Percentiles rank a stretch among this genome's conserved stretches.
These are phyloP conservation scores for Poecile montanus DNA, from an alignment of 2,797 vertebrate species.

Conservation along the genomic window DNA sequence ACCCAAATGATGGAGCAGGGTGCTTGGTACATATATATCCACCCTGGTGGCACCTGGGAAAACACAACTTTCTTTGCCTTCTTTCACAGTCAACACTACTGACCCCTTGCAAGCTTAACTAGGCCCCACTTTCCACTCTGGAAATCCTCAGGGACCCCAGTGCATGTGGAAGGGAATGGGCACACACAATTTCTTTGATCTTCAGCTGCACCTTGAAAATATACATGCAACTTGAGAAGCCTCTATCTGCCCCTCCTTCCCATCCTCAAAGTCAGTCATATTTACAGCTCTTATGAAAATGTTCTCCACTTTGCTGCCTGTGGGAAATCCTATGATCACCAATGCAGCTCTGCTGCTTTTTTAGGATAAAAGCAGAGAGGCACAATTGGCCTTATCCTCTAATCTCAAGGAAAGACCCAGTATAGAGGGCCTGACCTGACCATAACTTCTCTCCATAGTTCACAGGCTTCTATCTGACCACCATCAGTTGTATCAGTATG, in stretches of 20 bases:
- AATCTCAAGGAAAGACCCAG: neutral
- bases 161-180: neutral
- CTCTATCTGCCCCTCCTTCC: neutral
- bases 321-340: neutral
- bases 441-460: neutral
- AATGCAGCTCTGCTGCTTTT: neutral
- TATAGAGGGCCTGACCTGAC: neutral
- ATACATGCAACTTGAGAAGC: rapidly evolving
- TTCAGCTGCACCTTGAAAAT: neutral
- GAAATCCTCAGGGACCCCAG: neutral
- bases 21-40: neutral
- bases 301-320: neutral
- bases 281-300: neutral
- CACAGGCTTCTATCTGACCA: neutral
- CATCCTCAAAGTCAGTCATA: neutral
- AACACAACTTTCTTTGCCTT: neutral
- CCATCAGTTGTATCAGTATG: neutral
- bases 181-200: neutral
- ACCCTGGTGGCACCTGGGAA: neutral
- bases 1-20: neutral
- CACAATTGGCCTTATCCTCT: neutral
- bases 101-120: neutral
- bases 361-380: neutral
- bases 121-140: neutral
- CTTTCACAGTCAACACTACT: neutral